Evolutionary conservation across 2,797 vertebrate species (phyloP), one percentile per base, ranked within the genome.

Genomic region (Spinus pinus): DNA sequence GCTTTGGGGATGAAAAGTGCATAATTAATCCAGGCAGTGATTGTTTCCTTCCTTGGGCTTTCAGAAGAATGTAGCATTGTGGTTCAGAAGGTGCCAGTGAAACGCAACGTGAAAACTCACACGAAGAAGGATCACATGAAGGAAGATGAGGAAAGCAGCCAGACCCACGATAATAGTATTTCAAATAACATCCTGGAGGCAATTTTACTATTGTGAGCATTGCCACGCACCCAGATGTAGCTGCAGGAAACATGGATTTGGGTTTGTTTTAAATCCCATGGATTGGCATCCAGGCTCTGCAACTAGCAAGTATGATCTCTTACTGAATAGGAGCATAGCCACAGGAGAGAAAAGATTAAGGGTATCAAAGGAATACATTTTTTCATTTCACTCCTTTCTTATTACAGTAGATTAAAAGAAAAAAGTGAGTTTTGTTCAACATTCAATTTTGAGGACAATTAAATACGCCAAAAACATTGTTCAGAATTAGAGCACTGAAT

Each of bases 381-480:
- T 90, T 94, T 90, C 46, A 72, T 94, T 96, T 95, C 81, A 85
- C 92, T 93, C 90, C 91, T 97, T 96, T 96, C 93, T 94, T 96
- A 86, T 94, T 95, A 94, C 93, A 82, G 83, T 86, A 94, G 93
- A 96, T 96, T 96, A 95, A 94, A 96, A 89, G 81, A 39, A 81
- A 87, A 87, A 79, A 81, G 22, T 79, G 46, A 91, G 67, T 86
- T 96, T 96, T 95, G 81, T 94, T 96, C 96, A 88, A 89, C 91
- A 91, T 96, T 94, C 94, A 88, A 24, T 96, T 97, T 94, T 88
- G 77, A 95, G 79, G 70, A 93, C 88, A 97, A 96, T 97, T 96
- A 97, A 97, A 96, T 94, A 96, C 95, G 92, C 78, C 73, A 82
- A 90, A 97, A 96, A 95, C 92, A 96, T 95, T 96, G 96, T 96